Base-by-base conservation (phyloP, 1,140 invertebrate species). In the Eufriesea mexicana region DNA sequence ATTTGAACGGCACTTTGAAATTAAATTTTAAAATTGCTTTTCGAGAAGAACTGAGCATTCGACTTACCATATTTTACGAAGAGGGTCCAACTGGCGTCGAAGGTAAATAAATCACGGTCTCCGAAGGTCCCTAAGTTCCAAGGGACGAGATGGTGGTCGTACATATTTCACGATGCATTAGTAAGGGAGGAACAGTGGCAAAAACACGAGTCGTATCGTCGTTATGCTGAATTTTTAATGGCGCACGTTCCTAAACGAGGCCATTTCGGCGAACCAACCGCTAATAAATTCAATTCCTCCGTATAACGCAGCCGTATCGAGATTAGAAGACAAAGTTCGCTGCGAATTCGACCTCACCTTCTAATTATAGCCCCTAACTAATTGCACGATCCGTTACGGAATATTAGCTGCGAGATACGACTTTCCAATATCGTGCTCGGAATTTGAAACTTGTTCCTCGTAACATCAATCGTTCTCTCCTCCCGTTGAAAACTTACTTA, bases 311-410 rank as follows among this genome's bases (percentile, higher is more conserved):
- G 28, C 6, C n/a, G 62, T 55, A 78, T 78, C 62, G 62, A 68
- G 51, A 78, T 78, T 64, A 78, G 59, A 78, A 78, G 28, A 16
- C 23, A 25, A 78, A 67, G 62, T 66, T 66, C 49, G 7, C 49
- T 23, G 45, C 64, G 51, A 67, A 55, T 45, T 66, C 28, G 45
- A 45, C n/a, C 42, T 16, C 16, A 9, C 42, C 73, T 61, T 76
- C 59, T 76, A 76, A 76, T 76, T 76, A 76, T 76, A 49, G 45
- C 57, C 18, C 25, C 18, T 62, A 51, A 76, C 59, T 76, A 62
- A 61, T 61, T 61, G 73, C 75, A 2, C 51, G 62, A 78, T 54
- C 49, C 59, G 49, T 54, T 55, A 45, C 75, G 35, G 23, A 78
- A 78, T 76, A 62, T 62, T 45, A 61, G n/a, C 25, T 7, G 5